These are phyloP conservation scores for Smittia sp. DNA, from an alignment of 2,888 invertebrate genomes.

Conservation along the genomic window DNA sequence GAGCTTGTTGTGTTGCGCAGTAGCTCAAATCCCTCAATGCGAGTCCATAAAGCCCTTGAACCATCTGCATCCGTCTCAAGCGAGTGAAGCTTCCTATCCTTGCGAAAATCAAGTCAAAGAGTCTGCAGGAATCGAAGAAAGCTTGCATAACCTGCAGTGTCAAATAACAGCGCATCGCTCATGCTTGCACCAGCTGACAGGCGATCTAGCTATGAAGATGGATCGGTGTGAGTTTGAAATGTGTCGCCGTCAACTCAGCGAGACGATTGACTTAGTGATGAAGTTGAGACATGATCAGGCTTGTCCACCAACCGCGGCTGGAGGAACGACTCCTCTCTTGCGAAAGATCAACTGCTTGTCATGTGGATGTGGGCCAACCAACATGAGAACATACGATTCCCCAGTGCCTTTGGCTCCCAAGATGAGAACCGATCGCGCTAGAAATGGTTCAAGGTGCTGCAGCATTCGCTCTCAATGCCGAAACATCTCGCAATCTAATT, in stretches of 20 bases:
- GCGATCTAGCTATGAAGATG: not conserved
- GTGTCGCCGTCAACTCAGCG: not conserved
- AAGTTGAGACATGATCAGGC: not conserved
- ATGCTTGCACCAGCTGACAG: not conserved
- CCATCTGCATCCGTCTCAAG: too few relatives aligned
- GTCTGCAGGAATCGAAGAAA: not conserved
- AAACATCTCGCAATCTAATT: not conserved
- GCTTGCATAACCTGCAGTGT: not conserved
- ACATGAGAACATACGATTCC: not conserved
- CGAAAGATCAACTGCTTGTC: not conserved
- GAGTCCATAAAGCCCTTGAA: too few relatives aligned
- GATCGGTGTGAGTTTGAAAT: conserved; percentile 27
- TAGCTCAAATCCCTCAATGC: too few relatives aligned
- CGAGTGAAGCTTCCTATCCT: too few relatives aligned
- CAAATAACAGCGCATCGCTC: not conserved
- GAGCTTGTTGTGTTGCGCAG: not conserved
- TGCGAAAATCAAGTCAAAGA: too few relatives aligned
- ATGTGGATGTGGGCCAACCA: not conserved
- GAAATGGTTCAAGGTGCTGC: not conserved
- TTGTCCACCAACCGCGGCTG: not conserved
- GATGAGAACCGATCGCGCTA: not conserved
- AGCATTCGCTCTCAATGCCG: not conserved
- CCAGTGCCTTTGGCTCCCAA: not conserved
- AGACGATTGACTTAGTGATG: conserved; percentile 1
- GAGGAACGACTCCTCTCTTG: not conserved